These are phyloP conservation scores for Percina caprodes DNA, from an alignment of 2,113 vertebrate genomes.

Conservation along the genomic window DNA sequence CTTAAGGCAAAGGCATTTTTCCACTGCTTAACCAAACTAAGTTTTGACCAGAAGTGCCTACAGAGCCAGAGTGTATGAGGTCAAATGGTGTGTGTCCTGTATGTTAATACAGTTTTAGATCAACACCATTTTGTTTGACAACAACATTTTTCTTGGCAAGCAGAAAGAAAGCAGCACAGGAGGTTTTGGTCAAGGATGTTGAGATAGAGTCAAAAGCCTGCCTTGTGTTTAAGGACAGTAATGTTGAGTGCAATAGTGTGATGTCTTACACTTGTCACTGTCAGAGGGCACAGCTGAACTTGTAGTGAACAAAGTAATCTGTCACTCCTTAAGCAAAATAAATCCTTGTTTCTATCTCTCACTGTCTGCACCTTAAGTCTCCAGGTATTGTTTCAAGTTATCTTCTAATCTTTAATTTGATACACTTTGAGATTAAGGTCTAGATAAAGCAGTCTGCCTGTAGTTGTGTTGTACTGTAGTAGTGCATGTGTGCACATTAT, in stretches of 20 bases:
- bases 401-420: conserved; percentile 17
- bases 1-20: conserved; percentile 33
- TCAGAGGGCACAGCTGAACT: conserved; percentile 2
- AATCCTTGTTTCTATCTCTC: conserved; percentile 12
- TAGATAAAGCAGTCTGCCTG: conserved; percentile 28
- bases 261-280: conserved; percentile 16
- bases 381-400: background rate
- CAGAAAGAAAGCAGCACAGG: conserved; percentile 18
- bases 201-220: conserved; percentile 13
- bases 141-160: conserved; percentile 4
- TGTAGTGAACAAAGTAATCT: background rate
- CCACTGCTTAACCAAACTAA: background rate
- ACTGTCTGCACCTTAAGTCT: background rate
- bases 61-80: background rate
- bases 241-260: conserved; percentile 5
- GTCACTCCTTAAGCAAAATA: background rate
- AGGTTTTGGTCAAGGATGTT: conserved; percentile 14
- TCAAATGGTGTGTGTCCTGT: conserved; percentile 8
- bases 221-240: conserved; percentile 7
- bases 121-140: conserved; percentile 13
- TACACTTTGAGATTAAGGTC: conserved; percentile 21
- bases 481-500: background rate
- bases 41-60: conserved; percentile 5
- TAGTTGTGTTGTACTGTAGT: background rate
- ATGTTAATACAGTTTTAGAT: conserved; percentile 7